A percentile compares a stretch with the other conserved stretches of the same genome.
These are phyloP conservation scores for Philopotamus ludificatus DNA, from an alignment of 1,140 invertebrate species.

Conservation along the genomic window DNA sequence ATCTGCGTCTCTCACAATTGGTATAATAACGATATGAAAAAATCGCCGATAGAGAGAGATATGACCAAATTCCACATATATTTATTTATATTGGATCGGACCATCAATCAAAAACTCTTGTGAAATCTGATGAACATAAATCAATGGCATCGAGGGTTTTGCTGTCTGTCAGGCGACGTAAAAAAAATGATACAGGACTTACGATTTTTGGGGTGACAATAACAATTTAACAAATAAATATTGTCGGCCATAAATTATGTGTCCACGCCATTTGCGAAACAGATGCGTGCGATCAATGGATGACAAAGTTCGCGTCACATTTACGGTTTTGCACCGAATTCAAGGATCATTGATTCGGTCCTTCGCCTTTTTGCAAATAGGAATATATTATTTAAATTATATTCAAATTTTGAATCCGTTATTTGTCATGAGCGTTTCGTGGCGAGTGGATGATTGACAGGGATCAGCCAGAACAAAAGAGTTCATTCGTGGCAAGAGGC, in stretches of 20 bases:
- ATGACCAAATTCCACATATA: not conserved
- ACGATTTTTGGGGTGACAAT: not conserved
- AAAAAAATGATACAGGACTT: not conserved
- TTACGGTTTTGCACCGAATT: too few relatives aligned
- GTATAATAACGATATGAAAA: too few relatives aligned
- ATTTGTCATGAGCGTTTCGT: not conserved
- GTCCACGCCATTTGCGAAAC: not conserved
- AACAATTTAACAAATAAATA: not conserved
- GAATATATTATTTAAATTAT: not conserved
- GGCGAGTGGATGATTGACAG: constrained; percentile 25
- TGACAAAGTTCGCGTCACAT: too few relatives aligned
- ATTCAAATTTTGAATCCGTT: not conserved
- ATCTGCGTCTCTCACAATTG: constrained; percentile 32
- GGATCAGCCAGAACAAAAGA: constrained; percentile 32
- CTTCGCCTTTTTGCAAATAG: not conserved
- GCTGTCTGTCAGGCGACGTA: constrained; percentile 9
- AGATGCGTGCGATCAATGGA: not conserved
- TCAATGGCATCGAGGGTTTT: constrained; percentile 33
- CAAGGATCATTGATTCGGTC: not conserved
- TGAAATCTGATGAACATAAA: constrained; percentile 42
- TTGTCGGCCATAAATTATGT: not conserved
- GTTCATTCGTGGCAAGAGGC: not conserved
- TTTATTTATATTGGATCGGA: not conserved
- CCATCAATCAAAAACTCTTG: constrained; percentile 37
- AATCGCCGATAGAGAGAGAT: constrained; percentile 18